phyloP scores from a whole-genome alignment of 2,888 invertebrate species.

The Pyralis farinalis region DNA sequence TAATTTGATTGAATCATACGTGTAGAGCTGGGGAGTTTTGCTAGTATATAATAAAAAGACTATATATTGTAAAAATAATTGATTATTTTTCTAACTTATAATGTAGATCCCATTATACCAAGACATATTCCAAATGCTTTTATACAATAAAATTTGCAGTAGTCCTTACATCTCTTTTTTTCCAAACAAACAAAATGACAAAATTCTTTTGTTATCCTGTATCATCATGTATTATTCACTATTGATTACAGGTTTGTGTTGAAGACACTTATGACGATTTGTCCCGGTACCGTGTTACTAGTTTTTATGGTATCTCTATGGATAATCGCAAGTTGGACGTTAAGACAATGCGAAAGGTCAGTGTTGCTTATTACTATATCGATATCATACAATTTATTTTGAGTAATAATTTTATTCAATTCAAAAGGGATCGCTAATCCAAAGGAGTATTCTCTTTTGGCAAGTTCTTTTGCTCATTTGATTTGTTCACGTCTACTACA shows the following conservation, averaged over 20 bases:
- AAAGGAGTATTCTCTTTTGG: constrained; percentile 14
- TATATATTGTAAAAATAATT: too few relatives aligned
- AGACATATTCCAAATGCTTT: too few relatives aligned
- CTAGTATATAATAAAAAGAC: too few relatives aligned
- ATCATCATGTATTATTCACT: too few relatives aligned
- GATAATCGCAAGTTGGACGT: constrained; percentile 99
- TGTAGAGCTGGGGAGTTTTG: too few relatives aligned
- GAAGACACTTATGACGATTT: constrained; percentile 99
- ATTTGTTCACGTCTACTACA: constrained; percentile 1
- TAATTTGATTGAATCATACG: too few relatives aligned
- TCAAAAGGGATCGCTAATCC: constrained; percentile 9
- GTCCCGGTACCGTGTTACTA: constrained; percentile 97
- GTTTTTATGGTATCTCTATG: constrained; percentile 99
- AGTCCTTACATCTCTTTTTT: too few relatives aligned
- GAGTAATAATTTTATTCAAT: constrained; percentile 16
- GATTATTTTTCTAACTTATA: too few relatives aligned
- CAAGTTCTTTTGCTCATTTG: constrained; percentile 26
- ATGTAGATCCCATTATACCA: too few relatives aligned
- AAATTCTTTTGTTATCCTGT: too few relatives aligned
- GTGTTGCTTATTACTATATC: constrained; percentile 43
- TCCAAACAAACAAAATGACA: too few relatives aligned
- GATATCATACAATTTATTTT: constrained; percentile 28
- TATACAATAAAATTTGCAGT: too few relatives aligned
- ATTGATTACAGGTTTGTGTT: constrained; percentile 87
- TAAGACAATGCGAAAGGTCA: constrained; percentile 99